Evolutionary conservation across 2,113 vertebrate species (phyloP).

Genomic region (Siniperca knerii): DNA sequence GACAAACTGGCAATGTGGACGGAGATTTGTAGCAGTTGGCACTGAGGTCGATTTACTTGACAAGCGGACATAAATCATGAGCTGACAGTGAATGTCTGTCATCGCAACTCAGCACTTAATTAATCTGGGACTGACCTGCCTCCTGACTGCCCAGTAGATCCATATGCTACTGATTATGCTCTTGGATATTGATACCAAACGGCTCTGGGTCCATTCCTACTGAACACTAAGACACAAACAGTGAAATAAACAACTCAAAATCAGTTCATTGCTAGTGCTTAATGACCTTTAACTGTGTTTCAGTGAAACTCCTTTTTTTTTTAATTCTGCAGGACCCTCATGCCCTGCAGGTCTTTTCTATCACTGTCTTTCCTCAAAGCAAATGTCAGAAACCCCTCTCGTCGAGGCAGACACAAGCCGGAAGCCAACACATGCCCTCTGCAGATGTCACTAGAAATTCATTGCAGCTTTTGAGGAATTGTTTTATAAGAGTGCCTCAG

Average conservation of each 20-base stretch:
- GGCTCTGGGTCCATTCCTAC: neutral
- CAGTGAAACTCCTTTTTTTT: slow-evolving; percentile 5
- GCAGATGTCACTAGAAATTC: slow-evolving; percentile 52
- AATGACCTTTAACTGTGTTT: neutral
- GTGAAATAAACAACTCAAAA: neutral
- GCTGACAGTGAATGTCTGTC: slow-evolving; percentile 43
- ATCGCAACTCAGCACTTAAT: slow-evolving; percentile 22
- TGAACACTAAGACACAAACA: neutral
- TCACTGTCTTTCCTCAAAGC: neutral
- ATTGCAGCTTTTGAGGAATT: slow-evolving; percentile 54
- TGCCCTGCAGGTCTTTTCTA: neutral
- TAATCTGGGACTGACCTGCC: slow-evolving; percentile 28
- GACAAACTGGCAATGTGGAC: neutral
- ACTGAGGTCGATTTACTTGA: slow-evolving; percentile 22
- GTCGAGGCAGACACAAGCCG: slow-evolving; percentile 1
- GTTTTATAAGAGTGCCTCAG: slow-evolving; percentile 11
- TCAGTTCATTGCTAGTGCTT: neutral
- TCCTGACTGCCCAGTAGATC: slow-evolving; percentile 5
- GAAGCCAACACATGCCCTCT: slow-evolving; percentile 42
- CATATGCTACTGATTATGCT: slow-evolving; percentile 15
- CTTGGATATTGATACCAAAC: neutral
- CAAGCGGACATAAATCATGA: slow-evolving; percentile 52
- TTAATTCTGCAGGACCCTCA: neutral
- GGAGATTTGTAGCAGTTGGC: slow-evolving; percentile 3
- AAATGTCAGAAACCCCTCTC: slow-evolving; percentile 15